Evolutionary conservation across 2,888 invertebrate genomes (phyloP), one percentile per base, ranked within the genome.

Genomic region (Synanthedon formicaeformis): DNA sequence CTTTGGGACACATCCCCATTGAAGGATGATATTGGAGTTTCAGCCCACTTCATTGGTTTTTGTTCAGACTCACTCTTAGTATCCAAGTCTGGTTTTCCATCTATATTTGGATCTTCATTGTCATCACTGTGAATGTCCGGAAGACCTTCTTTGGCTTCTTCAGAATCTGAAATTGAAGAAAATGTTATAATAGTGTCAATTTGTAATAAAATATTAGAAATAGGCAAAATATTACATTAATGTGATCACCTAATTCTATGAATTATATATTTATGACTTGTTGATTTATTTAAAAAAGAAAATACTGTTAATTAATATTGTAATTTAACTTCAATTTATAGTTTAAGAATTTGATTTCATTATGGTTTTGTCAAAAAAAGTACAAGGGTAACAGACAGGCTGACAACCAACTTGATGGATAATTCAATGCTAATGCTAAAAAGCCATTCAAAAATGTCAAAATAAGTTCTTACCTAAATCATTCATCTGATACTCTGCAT

Each of bases 111-210:
- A 50, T 70, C 73, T 41, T 66, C 68, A 12, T 57, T 61, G 53
- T 67, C 66, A 54, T 70, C 65, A 51, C 64, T 62, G 55, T 65
- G 65, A 10, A 56, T 58, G 41, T 67, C 70, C 8, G 58, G 48
- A n/a, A 64, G 52, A 50, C 60, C 63, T 34, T 71, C 69, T 51
- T 66, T 70, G n/a, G 58, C 66, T 40, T 70, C 76, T 14, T 73
- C 77, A 0, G 73, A 62, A 54, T 76, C 79, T 79, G 61, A 49
- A 74, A 71, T 45, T 45, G 8, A 34, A 10, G 2, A 34, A 2
- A 34, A 34, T 34, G 2, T 6, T 34, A 3, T 2, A 10, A 16
- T n/a, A 13, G 14, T 2, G n/a, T 48, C 27, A 18, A 10, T 52
- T 16, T 41, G 27, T 27, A 27, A n/a, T n/a, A 55, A 49, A 13